A percentile compares a stretch with the other conserved stretches of the same genome.
Evolutionary conservation across 2,113 vertebrate species (phyloP).

Genomic region (Ammodytes dubius): DNA sequence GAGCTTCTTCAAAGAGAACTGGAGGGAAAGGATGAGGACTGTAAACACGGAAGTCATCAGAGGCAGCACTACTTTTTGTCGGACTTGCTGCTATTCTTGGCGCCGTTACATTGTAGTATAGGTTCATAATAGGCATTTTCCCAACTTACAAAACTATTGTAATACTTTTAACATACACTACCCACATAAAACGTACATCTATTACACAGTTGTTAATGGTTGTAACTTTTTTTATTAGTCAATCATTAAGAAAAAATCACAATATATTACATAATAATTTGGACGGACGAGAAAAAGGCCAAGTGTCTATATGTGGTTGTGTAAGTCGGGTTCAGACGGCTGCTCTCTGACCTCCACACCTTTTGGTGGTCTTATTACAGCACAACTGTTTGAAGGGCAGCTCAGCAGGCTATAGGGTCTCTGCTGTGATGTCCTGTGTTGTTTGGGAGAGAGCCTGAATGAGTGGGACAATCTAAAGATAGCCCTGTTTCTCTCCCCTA

Average conservation of each 20-base stretch:
- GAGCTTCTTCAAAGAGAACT: constrained; percentile 83
- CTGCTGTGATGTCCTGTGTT: constrained; percentile 37
- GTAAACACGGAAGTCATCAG: constrained; percentile 87
- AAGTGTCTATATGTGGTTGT: constrained; percentile 2
- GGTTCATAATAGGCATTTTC: not conserved
- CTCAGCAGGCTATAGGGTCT: constrained; percentile 26
- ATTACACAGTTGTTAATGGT: fast-evolving
- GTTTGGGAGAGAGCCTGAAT: constrained; percentile 55
- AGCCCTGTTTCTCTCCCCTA: constrained; percentile 57
- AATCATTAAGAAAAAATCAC: not conserved
- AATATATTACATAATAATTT: not conserved
- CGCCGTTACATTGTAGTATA: constrained; percentile 3
- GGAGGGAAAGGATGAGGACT: constrained; percentile 86
- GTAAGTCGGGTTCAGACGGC: constrained; percentile 1
- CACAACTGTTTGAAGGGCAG: constrained; percentile 51
- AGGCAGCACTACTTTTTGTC: constrained; percentile 81
- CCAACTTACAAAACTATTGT: not conserved
- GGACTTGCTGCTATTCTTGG: constrained; percentile 64
- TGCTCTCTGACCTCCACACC: not conserved
- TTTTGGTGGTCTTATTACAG: constrained; percentile 38
- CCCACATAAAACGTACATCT: not conserved
- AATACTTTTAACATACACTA: not conserved
- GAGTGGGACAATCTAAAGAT: constrained; percentile 83
- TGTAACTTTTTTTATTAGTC: not conserved
- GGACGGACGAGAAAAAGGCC: not conserved